Evolutionary conservation across 2,888 invertebrate genomes (phyloP), one percentile per base, ranked within the genome.

Genomic region (Morinoia aosen): DNA sequence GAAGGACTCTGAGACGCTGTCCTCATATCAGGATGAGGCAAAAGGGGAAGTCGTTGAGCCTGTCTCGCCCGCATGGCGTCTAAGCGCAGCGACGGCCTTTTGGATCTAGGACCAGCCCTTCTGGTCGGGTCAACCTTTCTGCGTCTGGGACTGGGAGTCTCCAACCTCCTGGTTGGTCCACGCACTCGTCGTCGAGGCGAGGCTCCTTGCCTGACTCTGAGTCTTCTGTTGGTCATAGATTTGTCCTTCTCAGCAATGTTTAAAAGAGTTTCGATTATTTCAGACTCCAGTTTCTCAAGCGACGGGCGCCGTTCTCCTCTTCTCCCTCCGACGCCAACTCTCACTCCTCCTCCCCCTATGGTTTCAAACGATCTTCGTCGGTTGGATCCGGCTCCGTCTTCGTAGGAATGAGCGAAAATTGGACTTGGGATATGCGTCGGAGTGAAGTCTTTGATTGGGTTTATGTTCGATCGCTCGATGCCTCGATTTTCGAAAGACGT

Each of bases 191-290:
- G 56, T 33, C 33, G 56, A 7, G 93, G 40, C 56, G n/a, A 7
- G 0, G 57, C 93, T 93, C 93, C 57, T 33, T 57, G 93, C 33
- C 33, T 56, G 7, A 93, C 56, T 93, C 93, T 56, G n/a, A 93
- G 93, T 57, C 93, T 16, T 93, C 93, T 56, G 57, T 93, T 93
- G 14, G 57, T 57, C 57, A 57, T 48, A 8, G 48, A 48, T 90
- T 90, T 90, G 57, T 93, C 93, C 33, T 93, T 93, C n/a, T 93
- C 93, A 12, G 93, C 93, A 57, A 93, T 93, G 40, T 93, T 93
- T 48, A 93, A 57, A n/a, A 93, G 93, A 33, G 93, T 93, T 93
- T 93, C 93, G 16, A 93, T 93, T 33, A 93, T 93, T 93, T 93
- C 93, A 93, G 93, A 93, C 25, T 93, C 93, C 10, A 93, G 93